Base-by-base conservation (phyloP, 2,888 invertebrate species). In the Euclidia mi region DNA sequence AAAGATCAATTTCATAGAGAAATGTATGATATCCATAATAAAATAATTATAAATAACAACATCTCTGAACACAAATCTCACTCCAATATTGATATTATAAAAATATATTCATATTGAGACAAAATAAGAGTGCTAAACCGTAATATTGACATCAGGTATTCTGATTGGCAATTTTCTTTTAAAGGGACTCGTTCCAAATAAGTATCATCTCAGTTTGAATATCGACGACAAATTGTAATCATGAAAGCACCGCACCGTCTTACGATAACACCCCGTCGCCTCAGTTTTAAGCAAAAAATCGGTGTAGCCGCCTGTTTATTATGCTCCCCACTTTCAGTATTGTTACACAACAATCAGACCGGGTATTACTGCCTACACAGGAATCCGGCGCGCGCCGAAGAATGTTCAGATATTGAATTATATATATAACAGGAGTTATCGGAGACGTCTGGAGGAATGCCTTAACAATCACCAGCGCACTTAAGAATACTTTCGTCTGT, bases 331-430 rank as follows among this genome's bases (percentile, higher is more conserved):
- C 20, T 10, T 17, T 25, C 32, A 7, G 42, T 48, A 60, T 58
- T 65, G 52, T 44, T 45, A 31, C 59, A 47, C 47, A 65, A 76
- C 70, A 74, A 79, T 74, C 65, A 71, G 48, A 70, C 63, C 55
- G 53, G 38, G 56, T 56, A 68, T 75, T 80, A 78, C 73, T 78
- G 70, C 71, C 57, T 58, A 65, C 53, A 65, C 48, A 53, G 49
- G 66, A 74, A 78, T 75, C 56, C 55, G 49, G 42, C 46, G 45
- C 40, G 48, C 45, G 51, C 46, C 48, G 53, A 14, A 69, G 74
- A 70, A 76, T 73, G 64, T 65, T 52, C 53, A 55, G 75, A 71
- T 78, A 79, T 79, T 79, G 75, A 69, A 75, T 73, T 76, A 69
- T 62, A 41, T 64, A 65, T 64, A 64, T 64, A 72, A 56, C 48